Conservation (phyloP, 37 sponge, comb jelly and placozoan genomes). For the Diacarnus erythraeanus region DNA sequence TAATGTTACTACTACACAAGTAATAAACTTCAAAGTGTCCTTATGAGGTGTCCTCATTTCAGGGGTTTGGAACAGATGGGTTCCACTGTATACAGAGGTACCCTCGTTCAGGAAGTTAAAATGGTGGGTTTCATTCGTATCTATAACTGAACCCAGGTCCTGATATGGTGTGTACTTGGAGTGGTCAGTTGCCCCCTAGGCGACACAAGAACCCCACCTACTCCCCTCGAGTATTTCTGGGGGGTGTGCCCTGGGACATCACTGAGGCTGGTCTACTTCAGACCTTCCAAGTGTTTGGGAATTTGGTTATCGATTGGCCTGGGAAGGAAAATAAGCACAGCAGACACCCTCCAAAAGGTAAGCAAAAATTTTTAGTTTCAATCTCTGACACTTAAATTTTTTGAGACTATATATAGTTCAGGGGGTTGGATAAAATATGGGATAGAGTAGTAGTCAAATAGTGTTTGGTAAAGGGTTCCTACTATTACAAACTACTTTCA, state of each 20-base stretch:
- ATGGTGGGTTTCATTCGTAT: no score
- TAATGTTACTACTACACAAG: no score
- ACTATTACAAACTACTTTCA: conserved; percentile 1
- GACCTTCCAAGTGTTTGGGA: conserved; percentile 85
- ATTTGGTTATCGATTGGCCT: conserved; percentile 94
- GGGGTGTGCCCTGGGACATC: conserved; percentile 99
- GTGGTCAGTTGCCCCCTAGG: conserved; percentile 90
- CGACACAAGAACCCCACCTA: conserved; percentile 92
- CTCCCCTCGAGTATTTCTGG: conserved; percentile 93
- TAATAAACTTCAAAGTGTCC: no score
- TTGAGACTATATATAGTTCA: no score
- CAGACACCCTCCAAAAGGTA: conserved; percentile 96
- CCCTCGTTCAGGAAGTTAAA: no score
- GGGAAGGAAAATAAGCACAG: conserved; percentile 93
- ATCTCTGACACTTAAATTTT: no score
- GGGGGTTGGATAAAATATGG: no score
- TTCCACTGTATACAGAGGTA: no score
- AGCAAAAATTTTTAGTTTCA: neutral
- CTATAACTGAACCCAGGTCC: no score
- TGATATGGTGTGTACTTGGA: conserved; percentile 94
- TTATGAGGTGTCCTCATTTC: no score
- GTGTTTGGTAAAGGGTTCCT: neutral
- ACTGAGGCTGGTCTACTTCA: conserved; percentile 85
- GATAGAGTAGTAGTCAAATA: neutral
- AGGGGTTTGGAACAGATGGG: no score